Conservation (phyloP, 2,797 vertebrate genomes). For the Syndactyla subalaris region DNA sequence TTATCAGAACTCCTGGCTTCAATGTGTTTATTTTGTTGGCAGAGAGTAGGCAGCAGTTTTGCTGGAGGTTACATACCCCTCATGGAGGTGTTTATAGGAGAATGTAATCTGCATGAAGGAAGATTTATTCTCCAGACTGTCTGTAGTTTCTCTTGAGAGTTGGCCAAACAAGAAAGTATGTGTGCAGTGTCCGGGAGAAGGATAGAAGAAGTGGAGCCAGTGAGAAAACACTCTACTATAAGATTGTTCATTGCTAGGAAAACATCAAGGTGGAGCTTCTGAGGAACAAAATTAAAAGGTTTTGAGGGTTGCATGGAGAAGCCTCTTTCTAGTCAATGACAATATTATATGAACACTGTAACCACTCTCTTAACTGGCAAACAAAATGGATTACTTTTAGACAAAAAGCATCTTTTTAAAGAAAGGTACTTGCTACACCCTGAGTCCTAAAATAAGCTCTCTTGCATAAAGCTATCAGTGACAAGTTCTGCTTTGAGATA, state of each 20-base stretch:
- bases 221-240: background rate
- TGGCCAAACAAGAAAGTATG: conserved; percentile 25
- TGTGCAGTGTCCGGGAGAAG: background rate
- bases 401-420: background rate
- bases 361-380: background rate
- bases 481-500: background rate
- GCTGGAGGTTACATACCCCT: background rate
- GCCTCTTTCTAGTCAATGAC: background rate
- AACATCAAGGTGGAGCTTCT: background rate
- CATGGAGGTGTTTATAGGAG: conserved; percentile 11
- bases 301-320: background rate
- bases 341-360: background rate
- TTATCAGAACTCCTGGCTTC: background rate
- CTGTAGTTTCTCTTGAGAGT: conserved; percentile 17
- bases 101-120: background rate
- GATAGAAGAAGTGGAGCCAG: background rate
- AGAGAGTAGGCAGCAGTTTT: conserved; percentile 3
- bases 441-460: background rate
- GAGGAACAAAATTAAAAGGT: background rate
- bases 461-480: background rate
- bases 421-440: background rate
- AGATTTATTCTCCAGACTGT: conserved; percentile 17
- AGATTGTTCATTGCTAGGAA: background rate
- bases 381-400: background rate
- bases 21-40: background rate